phyloP scores from a whole-genome alignment of 2,888 invertebrate species.

The Boloria selene region DNA sequence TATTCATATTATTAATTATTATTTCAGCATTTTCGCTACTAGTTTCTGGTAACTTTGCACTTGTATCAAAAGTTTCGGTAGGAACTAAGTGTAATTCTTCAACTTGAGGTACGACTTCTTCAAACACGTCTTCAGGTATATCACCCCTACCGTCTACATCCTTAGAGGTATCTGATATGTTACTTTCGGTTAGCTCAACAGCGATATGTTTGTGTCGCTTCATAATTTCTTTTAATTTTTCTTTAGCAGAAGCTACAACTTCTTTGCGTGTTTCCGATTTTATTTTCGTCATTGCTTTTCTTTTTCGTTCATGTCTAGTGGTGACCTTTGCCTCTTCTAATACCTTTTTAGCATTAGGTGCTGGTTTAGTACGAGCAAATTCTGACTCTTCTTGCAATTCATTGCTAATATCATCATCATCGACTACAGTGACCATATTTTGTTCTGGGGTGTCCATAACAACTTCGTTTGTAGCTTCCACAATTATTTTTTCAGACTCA shows the following conservation, averaged over 20 bases:
- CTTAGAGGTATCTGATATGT: conserved; percentile 45
- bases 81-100: conserved; percentile 21
- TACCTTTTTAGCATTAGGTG: conserved; percentile 56
- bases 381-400: conserved; percentile 43
- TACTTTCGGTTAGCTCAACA: conserved; percentile 59
- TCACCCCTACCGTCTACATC: conserved; percentile 60
- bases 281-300: conserved; percentile 72
- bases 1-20: conserved; percentile 47
- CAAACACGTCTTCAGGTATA: conserved; percentile 56
- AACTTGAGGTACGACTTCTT: conserved; percentile 13
- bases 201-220: conserved; percentile 74
- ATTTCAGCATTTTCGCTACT: conserved; percentile 27
- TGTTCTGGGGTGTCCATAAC: conserved; percentile 35
- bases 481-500: conserved; percentile 29
- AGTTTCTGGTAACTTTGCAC: conserved; percentile 23
- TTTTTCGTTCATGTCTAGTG: conserved; percentile 65
- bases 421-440: conserved; percentile 34
- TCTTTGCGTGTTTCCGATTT: conserved; percentile 75
- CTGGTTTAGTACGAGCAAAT: conserved; percentile 43
- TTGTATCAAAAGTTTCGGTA: conserved; percentile 20
- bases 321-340: conserved; percentile 56
- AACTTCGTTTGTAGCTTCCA: conserved; percentile 3
- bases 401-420: conserved; percentile 36
- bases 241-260: conserved; percentile 76
- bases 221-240: conserved; percentile 77